Conservation (phyloP, 2,113 vertebrate species). For the Elanoides forficatus region DNA sequence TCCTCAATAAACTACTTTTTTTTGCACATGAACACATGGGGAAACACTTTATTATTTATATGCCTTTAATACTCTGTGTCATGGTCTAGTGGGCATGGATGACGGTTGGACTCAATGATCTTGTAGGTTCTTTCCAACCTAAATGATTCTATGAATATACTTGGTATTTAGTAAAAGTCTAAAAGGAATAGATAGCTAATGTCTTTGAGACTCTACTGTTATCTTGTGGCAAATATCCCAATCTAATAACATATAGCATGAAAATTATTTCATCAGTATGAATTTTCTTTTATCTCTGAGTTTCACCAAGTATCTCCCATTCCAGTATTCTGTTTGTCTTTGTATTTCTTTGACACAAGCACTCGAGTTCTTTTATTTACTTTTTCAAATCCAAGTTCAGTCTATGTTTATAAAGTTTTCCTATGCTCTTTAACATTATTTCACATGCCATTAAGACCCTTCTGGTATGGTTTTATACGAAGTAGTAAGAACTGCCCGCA, state of each 20-base stretch:
- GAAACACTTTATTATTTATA: background rate
- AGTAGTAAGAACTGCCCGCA: background rate
- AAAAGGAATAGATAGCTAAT: background rate
- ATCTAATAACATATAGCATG: background rate
- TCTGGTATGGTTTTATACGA: background rate
- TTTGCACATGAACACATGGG: background rate
- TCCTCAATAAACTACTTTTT: background rate
- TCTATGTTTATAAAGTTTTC: background rate
- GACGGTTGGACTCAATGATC: too few species aligned
- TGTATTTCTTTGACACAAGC: background rate
- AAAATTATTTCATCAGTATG: background rate
- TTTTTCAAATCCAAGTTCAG: background rate
- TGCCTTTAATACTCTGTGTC: too few species aligned
- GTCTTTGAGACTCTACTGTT: background rate
- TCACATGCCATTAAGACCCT: background rate
- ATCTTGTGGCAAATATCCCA: background rate
- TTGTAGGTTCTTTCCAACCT: too few species aligned
- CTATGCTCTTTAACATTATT: background rate
- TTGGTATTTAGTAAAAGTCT: background rate
- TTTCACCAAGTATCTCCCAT: background rate
- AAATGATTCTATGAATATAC: too few species aligned
- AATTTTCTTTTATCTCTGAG: background rate
- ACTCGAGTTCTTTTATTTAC: background rate
- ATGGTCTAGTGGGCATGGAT: too few species aligned
- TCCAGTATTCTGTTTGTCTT: background rate